Evolutionary conservation across 2,888 invertebrate genomes (phyloP), one percentile per base, ranked within the genome.

Genomic region (Noctua comes): DNA sequence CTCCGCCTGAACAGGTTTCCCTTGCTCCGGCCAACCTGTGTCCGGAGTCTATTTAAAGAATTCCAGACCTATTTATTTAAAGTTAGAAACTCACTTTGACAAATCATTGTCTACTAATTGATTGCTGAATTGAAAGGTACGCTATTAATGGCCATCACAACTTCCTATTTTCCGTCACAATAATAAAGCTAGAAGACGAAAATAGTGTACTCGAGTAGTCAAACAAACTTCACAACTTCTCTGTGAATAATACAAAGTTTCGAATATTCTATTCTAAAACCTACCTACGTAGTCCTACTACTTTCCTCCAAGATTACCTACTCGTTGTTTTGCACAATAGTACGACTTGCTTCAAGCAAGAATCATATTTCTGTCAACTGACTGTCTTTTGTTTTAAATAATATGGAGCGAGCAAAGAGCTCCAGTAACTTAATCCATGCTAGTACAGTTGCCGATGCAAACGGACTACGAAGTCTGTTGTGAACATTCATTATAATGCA

Each of bases 401-500:
- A 82, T 79, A 77, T 73, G 57, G 68, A 84, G 73, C 78, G 73
- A 84, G 72, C 68, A 71, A 65, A 79, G 80, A 84, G 82, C 80
- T 69, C 73, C 79, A 82, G 90, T 88, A 90, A 91, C 90, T 90
- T 92, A 91, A 93, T 90, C 90, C 85, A 79, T 68, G 88, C 82
- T 79, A 80, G 88, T 85, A 71, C 66, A 76, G 69, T 80, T 65
- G 64, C 68, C 76, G 64, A 77, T 79, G 76, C 48, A 85, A 87
- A 81, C 78, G 76, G 78, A 74, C 86, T 89, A 77, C 73, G 46
- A 65, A 77, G 79, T 85, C 85, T 88, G 89, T 86, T 86, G 85
- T 85, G 85, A 88, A 86, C 66, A 71, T 76, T 84, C 62, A 78
- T 83, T 82, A 69, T 73, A 77, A 68, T 68, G 65, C 76, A 76